Base-by-base conservation (phyloP, 2,113 vertebrate genomes). In the Lasiurus borealis region DNA sequence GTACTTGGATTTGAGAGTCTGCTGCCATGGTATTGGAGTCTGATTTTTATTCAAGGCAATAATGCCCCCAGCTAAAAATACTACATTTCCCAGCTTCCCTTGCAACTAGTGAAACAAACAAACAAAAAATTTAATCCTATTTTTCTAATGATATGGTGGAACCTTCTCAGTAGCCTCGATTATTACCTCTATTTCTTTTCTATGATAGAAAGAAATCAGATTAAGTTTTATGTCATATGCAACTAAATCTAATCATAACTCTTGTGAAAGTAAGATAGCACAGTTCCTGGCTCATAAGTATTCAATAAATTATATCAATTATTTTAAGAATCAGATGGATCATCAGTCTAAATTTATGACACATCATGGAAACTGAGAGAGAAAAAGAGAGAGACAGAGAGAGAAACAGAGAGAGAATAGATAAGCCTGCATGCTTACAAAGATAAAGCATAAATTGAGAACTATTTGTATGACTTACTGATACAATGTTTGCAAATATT, bases 241-340 rank as follows among this genome's bases (percentile, higher is more conserved):
- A 84, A 36, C 27, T 88, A 34, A 40, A 80, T 80, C 18, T 71
- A 91, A 82, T 73, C 11, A 46, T 85, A 81, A 73, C 8, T 87
- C 19, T 69, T 91, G 1, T 27, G 36, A 86, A 88, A 94, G 91
- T 92, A 50, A 75, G 88, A 31, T 82, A 87, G 66, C 89, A 83
- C 69, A 71, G 62, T 91, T 84, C 18, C 54, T 91, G 68, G 93
- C 52, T 90, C 54, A 19, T 62, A 76, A 82, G 18, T 46, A 19
- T n/a, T 75, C 71, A 85, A 73, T 48, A 77, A 76, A 73, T 62
- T 85, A 84, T 18, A 95, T 16, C 64, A 94, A 71, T 83, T 89
- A 89, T 21, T 91, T 91, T 69, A 91, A 54, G 44, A 64, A 69
- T 78, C 54, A 50, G 25, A 84, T 66, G 31, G 10, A 52, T 57